These are phyloP conservation scores for Poeciliopsis occidentalis DNA, from an alignment of 2,113 vertebrate species.

Conservation along the genomic window DNA sequence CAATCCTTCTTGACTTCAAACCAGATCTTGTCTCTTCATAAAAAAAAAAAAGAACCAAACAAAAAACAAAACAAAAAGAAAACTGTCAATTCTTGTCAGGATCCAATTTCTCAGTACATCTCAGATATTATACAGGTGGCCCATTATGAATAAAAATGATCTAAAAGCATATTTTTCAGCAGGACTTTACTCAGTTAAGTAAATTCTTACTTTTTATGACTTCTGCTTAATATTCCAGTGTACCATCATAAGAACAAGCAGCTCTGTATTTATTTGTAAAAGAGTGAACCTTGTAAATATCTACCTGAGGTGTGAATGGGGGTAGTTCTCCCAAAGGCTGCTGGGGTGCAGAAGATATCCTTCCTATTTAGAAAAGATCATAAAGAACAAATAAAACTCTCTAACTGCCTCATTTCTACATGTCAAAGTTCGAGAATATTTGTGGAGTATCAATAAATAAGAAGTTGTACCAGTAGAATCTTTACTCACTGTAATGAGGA, in stretches of 20 bases:
- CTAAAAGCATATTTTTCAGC: background rate
- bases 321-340: constrained; percentile 96
- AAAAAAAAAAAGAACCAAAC: too few species aligned
- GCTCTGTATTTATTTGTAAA: background rate
- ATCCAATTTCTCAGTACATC: too few species aligned
- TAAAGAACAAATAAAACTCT: background rate
- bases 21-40: too few species aligned
- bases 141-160: background rate
- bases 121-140: too few species aligned
- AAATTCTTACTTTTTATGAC: background rate
- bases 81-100: too few species aligned
- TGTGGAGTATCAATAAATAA: background rate
- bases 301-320: constrained; percentile 92
- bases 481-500: constrained; percentile 87
- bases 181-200: background rate
- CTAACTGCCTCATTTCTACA: background rate
- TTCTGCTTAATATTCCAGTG: background rate
- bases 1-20: too few species aligned
- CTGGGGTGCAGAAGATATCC: constrained; percentile 93
- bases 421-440: background rate
- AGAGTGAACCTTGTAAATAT: background rate
- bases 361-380: constrained; percentile 80
- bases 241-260: background rate
- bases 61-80: too few species aligned
- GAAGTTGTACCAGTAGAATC: background rate